These are phyloP conservation scores for Elephas maximus DNA, from an alignment of 2,113 vertebrate genomes.

Conservation along the genomic window DNA sequence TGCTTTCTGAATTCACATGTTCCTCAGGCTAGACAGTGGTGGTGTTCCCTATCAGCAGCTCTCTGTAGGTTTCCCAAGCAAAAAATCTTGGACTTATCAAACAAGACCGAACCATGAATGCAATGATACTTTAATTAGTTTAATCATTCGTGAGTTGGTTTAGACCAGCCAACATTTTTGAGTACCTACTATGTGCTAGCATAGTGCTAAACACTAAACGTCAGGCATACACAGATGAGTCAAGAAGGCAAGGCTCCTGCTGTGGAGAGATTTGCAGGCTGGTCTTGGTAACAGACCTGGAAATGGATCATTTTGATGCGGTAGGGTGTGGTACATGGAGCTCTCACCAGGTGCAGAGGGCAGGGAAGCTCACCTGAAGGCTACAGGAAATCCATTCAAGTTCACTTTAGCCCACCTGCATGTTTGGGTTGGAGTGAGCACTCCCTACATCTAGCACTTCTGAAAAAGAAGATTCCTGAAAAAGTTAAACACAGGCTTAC, in stretches of 20 bases:
- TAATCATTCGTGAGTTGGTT: background rate
- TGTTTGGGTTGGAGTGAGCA: background rate
- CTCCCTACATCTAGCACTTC: background rate
- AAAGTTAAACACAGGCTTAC: background rate
- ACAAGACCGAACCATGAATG: background rate
- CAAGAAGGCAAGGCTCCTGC: too few species aligned
- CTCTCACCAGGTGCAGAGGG: background rate
- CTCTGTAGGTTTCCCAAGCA: background rate
- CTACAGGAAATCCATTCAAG: background rate
- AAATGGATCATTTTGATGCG: background rate
- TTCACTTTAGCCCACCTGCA: background rate
- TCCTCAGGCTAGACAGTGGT: background rate
- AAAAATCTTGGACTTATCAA: background rate
- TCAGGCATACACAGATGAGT: background rate
- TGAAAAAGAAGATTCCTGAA: background rate
- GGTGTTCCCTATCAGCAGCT: background rate
- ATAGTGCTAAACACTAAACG: background rate
- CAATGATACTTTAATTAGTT: background rate
- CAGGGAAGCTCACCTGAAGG: background rate
- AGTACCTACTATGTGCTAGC: background rate
- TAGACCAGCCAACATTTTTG: background rate
- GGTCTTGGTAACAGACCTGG: rapidly evolving
- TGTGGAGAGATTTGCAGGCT: background rate
- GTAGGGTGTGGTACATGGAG: background rate
- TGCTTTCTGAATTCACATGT: background rate